phyloP scores from a whole-genome alignment of 2,888 invertebrate species.

The Drosophila sordidula region DNA sequence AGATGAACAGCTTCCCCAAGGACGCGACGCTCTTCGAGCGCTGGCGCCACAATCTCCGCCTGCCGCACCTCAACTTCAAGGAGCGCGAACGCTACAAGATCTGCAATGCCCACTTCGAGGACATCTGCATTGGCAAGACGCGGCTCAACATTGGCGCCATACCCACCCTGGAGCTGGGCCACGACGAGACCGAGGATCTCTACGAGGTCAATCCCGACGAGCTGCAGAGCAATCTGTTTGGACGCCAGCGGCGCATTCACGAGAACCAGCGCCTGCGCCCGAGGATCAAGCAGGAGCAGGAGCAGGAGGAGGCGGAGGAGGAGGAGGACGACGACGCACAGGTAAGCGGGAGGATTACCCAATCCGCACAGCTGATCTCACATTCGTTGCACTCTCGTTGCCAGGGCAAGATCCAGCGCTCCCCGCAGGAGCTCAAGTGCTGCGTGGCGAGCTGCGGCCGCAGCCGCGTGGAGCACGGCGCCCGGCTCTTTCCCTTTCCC shows the following conservation, averaged over 20 bases:
- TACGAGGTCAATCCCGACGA: conserved; percentile 76
- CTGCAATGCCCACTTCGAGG: conserved; percentile 81
- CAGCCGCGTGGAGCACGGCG: conserved; percentile 76
- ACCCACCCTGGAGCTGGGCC: conserved; percentile 78
- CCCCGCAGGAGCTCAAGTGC: conserved; percentile 63
- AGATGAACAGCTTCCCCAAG: conserved; percentile 83
- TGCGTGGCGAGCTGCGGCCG: conserved; percentile 70
- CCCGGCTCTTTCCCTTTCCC: conserved; percentile 74
- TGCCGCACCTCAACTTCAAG: conserved; percentile 74
- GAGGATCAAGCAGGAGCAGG: conserved; percentile 54
- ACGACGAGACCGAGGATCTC: conserved; percentile 72
- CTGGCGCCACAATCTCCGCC: conserved; percentile 79
- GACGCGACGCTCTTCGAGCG: conserved; percentile 66
- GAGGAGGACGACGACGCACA: no score
- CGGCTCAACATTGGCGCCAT: conserved; percentile 76
- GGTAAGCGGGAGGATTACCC: no score
- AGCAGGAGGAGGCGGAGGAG: conserved; percentile 8
- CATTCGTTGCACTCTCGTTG: neutral
- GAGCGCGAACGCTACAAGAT: conserved; percentile 82
- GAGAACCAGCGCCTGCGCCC: conserved; percentile 9
- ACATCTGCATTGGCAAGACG: conserved; percentile 80
- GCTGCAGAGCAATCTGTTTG: conserved; percentile 71
- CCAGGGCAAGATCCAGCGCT: conserved; percentile 67
- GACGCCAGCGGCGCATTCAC: conserved; percentile 53
- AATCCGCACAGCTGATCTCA: no score